These are phyloP conservation scores for Petrophora chlorosata DNA, from an alignment of 2,888 invertebrate species.

Conservation along the genomic window DNA sequence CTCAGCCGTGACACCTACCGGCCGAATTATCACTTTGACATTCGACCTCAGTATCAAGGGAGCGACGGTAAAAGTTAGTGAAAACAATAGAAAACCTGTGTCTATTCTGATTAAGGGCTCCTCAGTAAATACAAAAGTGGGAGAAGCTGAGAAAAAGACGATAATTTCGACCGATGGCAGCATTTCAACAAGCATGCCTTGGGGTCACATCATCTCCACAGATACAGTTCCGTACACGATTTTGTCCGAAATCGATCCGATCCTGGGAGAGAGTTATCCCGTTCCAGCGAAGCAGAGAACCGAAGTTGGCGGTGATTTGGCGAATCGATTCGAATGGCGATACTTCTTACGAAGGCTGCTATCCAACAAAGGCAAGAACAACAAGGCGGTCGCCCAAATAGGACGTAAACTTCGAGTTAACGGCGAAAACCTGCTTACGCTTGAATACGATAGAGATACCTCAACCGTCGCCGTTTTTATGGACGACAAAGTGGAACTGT, in stretches of 20 bases:
- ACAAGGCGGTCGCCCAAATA: constrained; percentile 90
- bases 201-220: constrained; percentile 94
- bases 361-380: constrained; percentile 84
- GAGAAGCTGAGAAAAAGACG: constrained; percentile 92
- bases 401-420: constrained; percentile 94
- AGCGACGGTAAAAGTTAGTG: constrained; percentile 92
- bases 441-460: constrained; percentile 95
- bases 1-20: constrained; percentile 97
- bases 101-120: constrained; percentile 95
- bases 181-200: constrained; percentile 91
- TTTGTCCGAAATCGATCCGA: constrained; percentile 93
- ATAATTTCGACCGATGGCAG: constrained; percentile 92
- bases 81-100: constrained; percentile 92
- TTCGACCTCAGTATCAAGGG: constrained; percentile 96
- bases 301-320: constrained; percentile 94
- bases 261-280: constrained; percentile 95
- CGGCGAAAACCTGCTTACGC: constrained; percentile 94
- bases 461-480: constrained; percentile 94
- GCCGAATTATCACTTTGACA: constrained; percentile 93
- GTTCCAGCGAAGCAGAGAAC: constrained; percentile 95
- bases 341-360: constrained; percentile 93
- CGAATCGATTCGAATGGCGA: constrained; percentile 97
- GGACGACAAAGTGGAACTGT: constrained; percentile 92
- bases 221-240: constrained; percentile 96
- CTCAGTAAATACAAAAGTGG: constrained; percentile 91